Percentiles rank a stretch among this genome's conserved stretches.
Conservation (phyloP, 2,113 vertebrate species). For the Planiliza haematocheilus region DNA sequence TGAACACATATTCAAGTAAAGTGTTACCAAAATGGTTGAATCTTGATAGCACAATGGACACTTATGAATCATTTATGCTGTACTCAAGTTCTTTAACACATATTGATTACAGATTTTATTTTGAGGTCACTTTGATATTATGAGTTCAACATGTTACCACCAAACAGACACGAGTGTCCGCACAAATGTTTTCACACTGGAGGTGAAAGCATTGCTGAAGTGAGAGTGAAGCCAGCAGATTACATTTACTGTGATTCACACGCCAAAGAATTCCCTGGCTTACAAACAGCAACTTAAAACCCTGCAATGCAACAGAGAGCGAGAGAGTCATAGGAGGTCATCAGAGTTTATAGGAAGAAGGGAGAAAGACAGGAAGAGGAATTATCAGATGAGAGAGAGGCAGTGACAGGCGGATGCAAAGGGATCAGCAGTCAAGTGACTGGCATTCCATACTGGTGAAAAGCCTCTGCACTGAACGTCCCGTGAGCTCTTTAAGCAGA, state of each 20-base stretch:
- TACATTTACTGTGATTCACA: constrained; percentile 33
- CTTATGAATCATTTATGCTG: not conserved
- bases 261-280: constrained; percentile 29
- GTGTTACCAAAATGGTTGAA: too few relatives aligned
- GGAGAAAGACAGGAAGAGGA: constrained; percentile 9
- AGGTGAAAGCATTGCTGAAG: constrained; percentile 31
- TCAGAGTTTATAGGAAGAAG: not conserved
- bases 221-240: not conserved
- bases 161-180: not conserved
- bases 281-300: constrained; percentile 36
- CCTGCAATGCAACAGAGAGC: not conserved
- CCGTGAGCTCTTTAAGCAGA: constrained; percentile 23
- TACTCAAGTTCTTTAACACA: not conserved
- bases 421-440: constrained; percentile 29
- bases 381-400: constrained; percentile 27
- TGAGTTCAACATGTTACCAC: not conserved
- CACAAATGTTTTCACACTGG: constrained; percentile 11
- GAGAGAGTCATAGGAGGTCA: not conserved
- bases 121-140: constrained; percentile 2
- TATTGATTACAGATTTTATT: constrained; percentile 3
- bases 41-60: too few relatives aligned
- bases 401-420: constrained; percentile 23
- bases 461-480: constrained; percentile 27
- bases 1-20: too few relatives aligned
- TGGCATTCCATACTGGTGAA: constrained; percentile 31